Conservation (phyloP, 2,888 invertebrate genomes). For the Steinernema hermaphroditum region DNA sequence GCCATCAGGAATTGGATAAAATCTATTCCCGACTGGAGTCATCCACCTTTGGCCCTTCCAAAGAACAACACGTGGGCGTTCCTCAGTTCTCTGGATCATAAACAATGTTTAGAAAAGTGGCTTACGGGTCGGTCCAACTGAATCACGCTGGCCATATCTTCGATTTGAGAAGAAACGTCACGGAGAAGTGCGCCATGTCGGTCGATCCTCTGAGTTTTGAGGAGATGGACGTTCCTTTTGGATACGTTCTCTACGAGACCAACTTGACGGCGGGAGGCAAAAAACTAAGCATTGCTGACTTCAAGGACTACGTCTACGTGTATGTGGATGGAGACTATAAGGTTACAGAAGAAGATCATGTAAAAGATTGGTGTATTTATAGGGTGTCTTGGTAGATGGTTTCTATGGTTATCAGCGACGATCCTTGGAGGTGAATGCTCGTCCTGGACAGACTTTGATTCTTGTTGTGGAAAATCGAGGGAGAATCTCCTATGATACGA, state of each 20-base stretch:
- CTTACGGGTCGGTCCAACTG: not conserved
- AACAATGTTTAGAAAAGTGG: not conserved
- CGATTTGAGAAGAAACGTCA: not conserved
- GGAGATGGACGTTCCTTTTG: slow-evolving; percentile 50
- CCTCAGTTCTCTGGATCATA: too few species aligned
- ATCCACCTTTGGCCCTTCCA: slow-evolving; percentile 69
- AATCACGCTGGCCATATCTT: not conserved
- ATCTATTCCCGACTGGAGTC: slow-evolving; percentile 44
- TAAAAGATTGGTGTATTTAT: too few species aligned
- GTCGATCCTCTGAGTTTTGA: slow-evolving; percentile 54
- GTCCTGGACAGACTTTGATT: slow-evolving; percentile 31
- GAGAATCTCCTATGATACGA: slow-evolving; percentile 74
- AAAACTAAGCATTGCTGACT: slow-evolving; percentile 43
- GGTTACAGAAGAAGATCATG: too few species aligned
- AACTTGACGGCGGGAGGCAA: slow-evolving; percentile 42
- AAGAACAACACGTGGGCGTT: slow-evolving; percentile 65
- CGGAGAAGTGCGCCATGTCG: not conserved
- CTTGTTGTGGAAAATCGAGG: slow-evolving; percentile 79
- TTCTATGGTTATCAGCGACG: not conserved
- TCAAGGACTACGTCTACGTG: slow-evolving; percentile 51
- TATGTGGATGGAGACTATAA: slow-evolving; percentile 44
- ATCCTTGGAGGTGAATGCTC: not conserved
- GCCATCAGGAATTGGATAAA: slow-evolving; percentile 53
- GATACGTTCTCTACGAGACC: slow-evolving; percentile 47
- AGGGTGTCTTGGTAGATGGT: slow-evolving; percentile 24